Evolutionary conservation across 2,888 invertebrate genomes (phyloP).

Genomic region (Leucophenga montana): DNA sequence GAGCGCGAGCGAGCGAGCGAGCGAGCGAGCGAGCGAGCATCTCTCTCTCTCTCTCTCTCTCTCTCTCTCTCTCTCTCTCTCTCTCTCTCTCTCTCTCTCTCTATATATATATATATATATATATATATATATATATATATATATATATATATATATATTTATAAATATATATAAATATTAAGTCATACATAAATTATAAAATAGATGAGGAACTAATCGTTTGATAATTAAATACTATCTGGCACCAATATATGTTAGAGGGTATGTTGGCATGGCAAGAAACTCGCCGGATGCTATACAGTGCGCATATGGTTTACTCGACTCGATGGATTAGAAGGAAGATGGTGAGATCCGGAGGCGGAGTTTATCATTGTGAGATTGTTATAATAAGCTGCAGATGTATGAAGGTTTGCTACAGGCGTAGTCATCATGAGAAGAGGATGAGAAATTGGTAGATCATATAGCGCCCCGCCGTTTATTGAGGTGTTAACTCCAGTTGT

Average conservation of each 20-base stretch:
- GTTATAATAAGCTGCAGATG: slow-evolving; percentile 59
- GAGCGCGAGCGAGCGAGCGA: no score
- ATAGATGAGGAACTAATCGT: slow-evolving; percentile 10
- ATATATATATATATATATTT: no score
- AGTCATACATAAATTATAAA: not conserved
- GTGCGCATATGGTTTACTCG: slow-evolving; percentile 67
- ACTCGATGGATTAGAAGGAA: slow-evolving; percentile 59
- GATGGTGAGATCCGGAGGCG: slow-evolving; percentile 53
- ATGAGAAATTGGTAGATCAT: slow-evolving; percentile 69
- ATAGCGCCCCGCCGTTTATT: slow-evolving; percentile 43
- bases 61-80: no score
- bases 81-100: no score
- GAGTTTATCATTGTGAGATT: slow-evolving; percentile 50
- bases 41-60: no score
- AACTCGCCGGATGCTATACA: slow-evolving; percentile 48
- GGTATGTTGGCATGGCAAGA: not conserved
- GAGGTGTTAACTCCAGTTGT: slow-evolving; percentile 48
- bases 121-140: no score
- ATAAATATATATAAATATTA: no score
- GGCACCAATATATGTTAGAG: no score
- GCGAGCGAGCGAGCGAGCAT: no score
- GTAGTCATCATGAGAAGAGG: slow-evolving; percentile 71
- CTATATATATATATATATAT: no score
- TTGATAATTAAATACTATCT: not conserved
- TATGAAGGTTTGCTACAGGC: slow-evolving; percentile 65